Evolutionary conservation across 2,797 vertebrate genomes (phyloP), one percentile per base, ranked within the genome.

Genomic region (Pagetopsis macropterus): DNA sequence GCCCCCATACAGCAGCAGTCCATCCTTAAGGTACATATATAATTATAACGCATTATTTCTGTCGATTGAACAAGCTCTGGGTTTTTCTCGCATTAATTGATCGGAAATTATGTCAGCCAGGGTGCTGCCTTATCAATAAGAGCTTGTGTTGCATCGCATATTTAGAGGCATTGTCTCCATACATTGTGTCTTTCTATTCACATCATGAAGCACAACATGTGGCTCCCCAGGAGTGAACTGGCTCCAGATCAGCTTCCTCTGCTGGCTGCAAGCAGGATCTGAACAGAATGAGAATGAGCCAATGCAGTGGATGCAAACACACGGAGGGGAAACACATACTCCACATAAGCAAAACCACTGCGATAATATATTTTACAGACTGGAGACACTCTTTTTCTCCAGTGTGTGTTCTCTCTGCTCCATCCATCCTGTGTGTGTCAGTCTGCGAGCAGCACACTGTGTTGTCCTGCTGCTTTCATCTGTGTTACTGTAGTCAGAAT

Each of bases 131-230:
- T 37, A 37, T 37, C 6, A 37, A 37, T 37, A 37, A 1, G 4
- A 27, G 33, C 33, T 37, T 37, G 33, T 37, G 7, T 37, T 37
- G 33, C 33, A 37, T 37, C 33, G 33, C 33, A 37, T 1, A 9
- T 37, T 1, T 37, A 9, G 33, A 37, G 33, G 14, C 21, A 10
- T n/a, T 16, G 5, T 15, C 17, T 6, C 43, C 1, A 5, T 0
- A 14, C 19, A n/a, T 27, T 27, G 55, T 51, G 16, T n/a, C 40
- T 49, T 40, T 1, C 19, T 41, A 37, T 37, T 37, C 49, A 17
- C 44, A n/a, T 51, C 72, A 64, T 19, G 57, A 44, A 43, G 16
- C 78, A 62, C 82, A 84, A 89, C 85, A 85, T 88, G 87, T 90
- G 61, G 87, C 72, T 87, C 68, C 68, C 19, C 40, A 13, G 41